These are phyloP conservation scores for Coleophora deauratella DNA, from an alignment of 2,888 invertebrate genomes.

Conservation along the genomic window DNA sequence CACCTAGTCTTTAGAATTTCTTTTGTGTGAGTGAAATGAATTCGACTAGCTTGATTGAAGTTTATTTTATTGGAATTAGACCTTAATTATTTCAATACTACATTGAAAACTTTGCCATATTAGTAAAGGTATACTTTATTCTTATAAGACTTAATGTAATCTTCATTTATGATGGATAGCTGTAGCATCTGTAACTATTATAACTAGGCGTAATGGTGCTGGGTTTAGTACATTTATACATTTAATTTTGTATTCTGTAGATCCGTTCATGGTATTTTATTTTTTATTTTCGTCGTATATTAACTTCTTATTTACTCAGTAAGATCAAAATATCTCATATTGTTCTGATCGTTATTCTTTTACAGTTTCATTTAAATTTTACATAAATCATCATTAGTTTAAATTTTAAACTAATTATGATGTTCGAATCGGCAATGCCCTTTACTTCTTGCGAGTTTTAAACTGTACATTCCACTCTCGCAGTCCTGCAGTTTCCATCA, in stretches of 20 bases:
- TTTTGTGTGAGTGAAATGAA: slow-evolving; percentile 45
- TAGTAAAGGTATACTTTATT: slow-evolving; percentile 68
- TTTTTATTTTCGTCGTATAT: slow-evolving; percentile 56
- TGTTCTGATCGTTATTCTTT: slow-evolving; percentile 60
- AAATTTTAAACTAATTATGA: too few species aligned
- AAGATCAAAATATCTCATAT: slow-evolving; percentile 51
- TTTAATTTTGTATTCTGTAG: slow-evolving; percentile 59
- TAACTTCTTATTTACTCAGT: slow-evolving; percentile 45
- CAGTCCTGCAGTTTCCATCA: too few species aligned
- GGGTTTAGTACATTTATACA: slow-evolving; percentile 67
- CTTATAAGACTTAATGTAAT: slow-evolving; percentile 64
- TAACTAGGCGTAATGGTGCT: slow-evolving; percentile 69
- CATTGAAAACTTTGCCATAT: slow-evolving; percentile 75
- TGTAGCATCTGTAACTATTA: slow-evolving; percentile 62
- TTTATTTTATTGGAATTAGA: slow-evolving; percentile 53
- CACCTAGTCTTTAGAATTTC: slow-evolving; percentile 66
- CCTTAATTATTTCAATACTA: slow-evolving; percentile 57
- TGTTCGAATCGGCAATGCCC: too few species aligned
- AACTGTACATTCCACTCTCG: too few species aligned
- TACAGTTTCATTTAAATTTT: too few species aligned
- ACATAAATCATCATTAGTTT: too few species aligned
- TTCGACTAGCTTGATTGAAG: slow-evolving; percentile 49
- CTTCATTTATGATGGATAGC: slow-evolving; percentile 48
- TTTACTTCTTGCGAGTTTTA: too few species aligned
- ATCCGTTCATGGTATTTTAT: slow-evolving; percentile 59